Percentiles rank a stretch among this genome's conserved stretches.
phyloP scores from a whole-genome alignment of 2,797 vertebrate species.

The Halcyon leucocephala region DNA sequence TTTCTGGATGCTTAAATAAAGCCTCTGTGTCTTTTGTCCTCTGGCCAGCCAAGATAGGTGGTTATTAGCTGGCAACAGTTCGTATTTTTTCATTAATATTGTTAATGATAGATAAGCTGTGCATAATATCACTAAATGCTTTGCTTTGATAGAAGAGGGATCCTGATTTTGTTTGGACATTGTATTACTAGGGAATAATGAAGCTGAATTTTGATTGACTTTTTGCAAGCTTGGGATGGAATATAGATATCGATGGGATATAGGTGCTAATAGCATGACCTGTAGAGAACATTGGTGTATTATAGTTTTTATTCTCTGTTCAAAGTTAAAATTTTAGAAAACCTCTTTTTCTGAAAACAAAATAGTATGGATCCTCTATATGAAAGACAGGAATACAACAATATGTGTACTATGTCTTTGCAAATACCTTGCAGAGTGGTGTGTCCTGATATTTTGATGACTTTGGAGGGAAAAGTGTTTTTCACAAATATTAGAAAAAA shows the following conservation, averaged over 20 bases:
- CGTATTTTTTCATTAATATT: background rate
- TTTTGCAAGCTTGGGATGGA: background rate
- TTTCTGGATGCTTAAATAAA: background rate
- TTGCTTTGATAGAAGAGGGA: background rate
- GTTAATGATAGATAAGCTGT: background rate
- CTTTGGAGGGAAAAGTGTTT: background rate
- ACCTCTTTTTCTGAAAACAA: background rate
- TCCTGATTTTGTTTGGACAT: background rate
- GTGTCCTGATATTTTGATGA: background rate
- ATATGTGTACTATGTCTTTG: background rate
- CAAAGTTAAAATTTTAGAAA: background rate
- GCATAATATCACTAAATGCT: background rate
- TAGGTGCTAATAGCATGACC: background rate
- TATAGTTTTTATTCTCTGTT: background rate
- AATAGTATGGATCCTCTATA: background rate
- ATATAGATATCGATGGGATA: too few species aligned
- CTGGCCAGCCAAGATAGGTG: background rate
- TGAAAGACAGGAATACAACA: background rate
- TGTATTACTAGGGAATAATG: background rate
- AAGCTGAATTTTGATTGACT: background rate
- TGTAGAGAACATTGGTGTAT: background rate
- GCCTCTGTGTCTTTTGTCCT: background rate
- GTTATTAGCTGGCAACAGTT: background rate
- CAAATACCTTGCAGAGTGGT: background rate
- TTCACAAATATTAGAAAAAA: slow-evolving; percentile 5